Percentiles rank a stretch among this genome's conserved stretches.
These are phyloP conservation scores for Carassius auratus DNA, from an alignment of 2,113 vertebrate species.

Conservation along the genomic window DNA sequence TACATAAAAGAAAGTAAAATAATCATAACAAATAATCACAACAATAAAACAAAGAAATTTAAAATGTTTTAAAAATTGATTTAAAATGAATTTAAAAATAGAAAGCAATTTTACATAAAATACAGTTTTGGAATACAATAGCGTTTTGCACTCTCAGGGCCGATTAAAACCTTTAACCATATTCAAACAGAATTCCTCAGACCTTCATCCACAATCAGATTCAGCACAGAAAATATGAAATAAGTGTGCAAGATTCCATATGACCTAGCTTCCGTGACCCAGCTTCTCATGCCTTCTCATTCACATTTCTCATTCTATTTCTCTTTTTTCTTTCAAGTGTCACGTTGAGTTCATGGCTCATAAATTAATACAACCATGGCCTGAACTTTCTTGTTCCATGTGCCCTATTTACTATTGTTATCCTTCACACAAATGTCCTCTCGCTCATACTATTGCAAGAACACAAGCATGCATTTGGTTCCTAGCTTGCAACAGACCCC, in stretches of 20 bases:
- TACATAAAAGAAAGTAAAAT: too few relatives aligned
- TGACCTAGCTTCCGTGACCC: not conserved
- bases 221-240: not conserved
- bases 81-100: too few relatives aligned
- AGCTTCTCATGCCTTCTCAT: not conserved
- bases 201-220: not conserved
- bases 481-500: slow-evolving; percentile 12
- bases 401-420: slow-evolving; percentile 38
- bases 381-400: slow-evolving; percentile 26
- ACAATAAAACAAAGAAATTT: too few relatives aligned
- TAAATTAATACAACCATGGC: slow-evolving; percentile 20
- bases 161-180: not conserved
- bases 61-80: too few relatives aligned
- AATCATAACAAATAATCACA: too few relatives aligned
- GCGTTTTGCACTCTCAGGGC: not conserved
- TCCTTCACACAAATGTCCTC: slow-evolving; percentile 33
- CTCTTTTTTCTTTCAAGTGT: not conserved
- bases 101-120: too few relatives aligned
- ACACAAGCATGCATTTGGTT: slow-evolving; percentile 1
- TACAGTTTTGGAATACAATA: too few relatives aligned
- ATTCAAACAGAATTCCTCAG: slow-evolving; percentile 6
- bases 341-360: slow-evolving; percentile 29
- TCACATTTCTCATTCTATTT: not conserved
- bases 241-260: not conserved
- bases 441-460: not conserved